Base-by-base conservation (phyloP, 1,140 invertebrate genomes). In the Drosophila santomea region DNA sequence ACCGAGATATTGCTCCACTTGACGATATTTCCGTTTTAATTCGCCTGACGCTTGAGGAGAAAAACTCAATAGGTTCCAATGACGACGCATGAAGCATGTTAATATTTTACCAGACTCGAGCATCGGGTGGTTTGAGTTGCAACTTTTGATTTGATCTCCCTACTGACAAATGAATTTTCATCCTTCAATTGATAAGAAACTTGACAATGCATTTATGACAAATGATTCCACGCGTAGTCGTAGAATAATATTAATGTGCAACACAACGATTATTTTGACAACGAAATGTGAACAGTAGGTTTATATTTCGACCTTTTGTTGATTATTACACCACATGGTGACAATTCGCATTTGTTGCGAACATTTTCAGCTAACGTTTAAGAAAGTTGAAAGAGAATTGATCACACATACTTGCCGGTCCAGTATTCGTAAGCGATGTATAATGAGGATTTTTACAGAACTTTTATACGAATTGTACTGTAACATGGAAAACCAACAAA, bases 351-450 rank as follows among this genome's bases (percentile, higher is more conserved):
- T 39, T 39, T 5, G 38, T 74, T 78, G 60, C 54, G 45, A 66
- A 39, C 44, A 44, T 67, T 83, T 79, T 57, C 64, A 57, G 60
- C 52, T 51, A 74, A 60, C 60, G 39, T 32, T 51, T 81, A 79
- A 52, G 58, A 69, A 72, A 76, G 50, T 83, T 81, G 44, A 52
- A 52, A 55, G 35, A 62, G 25, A 51, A 62, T 38, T 38, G 25
- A 64, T 75, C 54, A 75, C 71, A 75, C 68, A 86, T 47, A 64
- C 80, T 88, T 88, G 84, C 84, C 84, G 84, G 84, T 89, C 84
- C 84, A 88, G 84, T 88, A 88, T 88, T 88, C 58, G 57, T 57
- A 68, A 51, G 51, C 28, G 39, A 72, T 44, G 12, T 69, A 55
- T 36, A 23, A 51, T 61, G 77, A 43, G 67, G 62, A 69, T 55